Percentiles rank a stretch among this genome's conserved stretches.
These are phyloP conservation scores for Rhyacophila evoluta DNA, from an alignment of 2,888 invertebrate species.

Conservation along the genomic window DNA sequence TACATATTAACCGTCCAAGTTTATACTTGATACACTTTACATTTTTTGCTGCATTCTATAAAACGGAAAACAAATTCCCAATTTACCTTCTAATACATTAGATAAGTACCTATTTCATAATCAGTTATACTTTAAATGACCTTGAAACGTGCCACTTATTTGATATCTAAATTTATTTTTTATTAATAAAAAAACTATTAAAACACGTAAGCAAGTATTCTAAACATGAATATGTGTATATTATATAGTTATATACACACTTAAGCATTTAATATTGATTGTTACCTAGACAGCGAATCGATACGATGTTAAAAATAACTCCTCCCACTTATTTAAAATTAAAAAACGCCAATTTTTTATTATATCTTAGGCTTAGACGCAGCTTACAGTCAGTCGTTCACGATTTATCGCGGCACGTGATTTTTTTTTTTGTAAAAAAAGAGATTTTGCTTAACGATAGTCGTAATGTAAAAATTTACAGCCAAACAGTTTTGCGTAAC, in stretches of 20 bases:
- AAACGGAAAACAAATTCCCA: too few species aligned
- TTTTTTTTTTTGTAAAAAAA: neutral
- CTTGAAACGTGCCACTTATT: neutral
- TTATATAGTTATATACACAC: too few species aligned
- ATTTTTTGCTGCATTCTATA: too few species aligned
- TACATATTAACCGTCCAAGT: too few species aligned
- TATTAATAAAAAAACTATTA: neutral
- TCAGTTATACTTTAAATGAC: neutral
- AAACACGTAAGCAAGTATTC: neutral
- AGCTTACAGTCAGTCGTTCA: neutral
- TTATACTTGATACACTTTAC: too few species aligned
- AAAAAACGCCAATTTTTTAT: neutral
- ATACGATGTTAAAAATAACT: neutral
- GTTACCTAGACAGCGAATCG: neutral
- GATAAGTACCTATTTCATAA: too few species aligned
- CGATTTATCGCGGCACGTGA: neutral
- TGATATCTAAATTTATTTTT: neutral
- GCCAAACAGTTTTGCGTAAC: neutral
- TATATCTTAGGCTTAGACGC: neutral
- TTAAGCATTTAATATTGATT: conserved; percentile 16
- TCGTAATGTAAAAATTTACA: neutral
- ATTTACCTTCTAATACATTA: too few species aligned
- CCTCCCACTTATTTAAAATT: conserved; percentile 11
- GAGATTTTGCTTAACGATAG: neutral
- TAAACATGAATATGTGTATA: neutral